Base-by-base conservation (phyloP, 2,888 invertebrate species). In the Allygus modestus region DNA sequence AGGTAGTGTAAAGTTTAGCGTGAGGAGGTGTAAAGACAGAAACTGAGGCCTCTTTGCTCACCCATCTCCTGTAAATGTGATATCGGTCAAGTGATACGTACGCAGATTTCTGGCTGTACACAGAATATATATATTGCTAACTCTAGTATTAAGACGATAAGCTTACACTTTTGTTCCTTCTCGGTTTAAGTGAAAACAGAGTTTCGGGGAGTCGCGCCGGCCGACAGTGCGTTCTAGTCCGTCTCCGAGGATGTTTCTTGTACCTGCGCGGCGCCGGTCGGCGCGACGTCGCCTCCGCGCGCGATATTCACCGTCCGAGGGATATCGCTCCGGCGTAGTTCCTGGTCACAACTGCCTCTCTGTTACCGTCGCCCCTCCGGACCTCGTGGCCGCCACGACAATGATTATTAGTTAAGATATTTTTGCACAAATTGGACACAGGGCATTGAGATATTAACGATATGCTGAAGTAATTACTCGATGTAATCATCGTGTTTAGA, bases 111-210 rank as follows among this genome's bases (percentile, higher is more conserved):
- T 87, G 87, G 87, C 87, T 87, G 87, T 87, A 87, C 85, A 86
- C 86, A 83, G 75, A 83, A 73, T 75, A 85, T 85, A 82, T 75
- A 85, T 69, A 69, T 94, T 83, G 73, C 83, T 83, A 83, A 83
- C 83, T 82, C 51, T 83, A 83, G 83, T 83, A 75, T 83, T 83
- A 83, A 83, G 83, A 73, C n/a, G 51, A 54, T 51, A 46, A 69
- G 71, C 71, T 82, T 83, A 75, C 69, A 23, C 75, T 83, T 83
- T 58, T 83, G 83, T 83, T 83, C 83, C 83, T 83, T 83, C 75
- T 65, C 73, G 73, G 23, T 58, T 75, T 75, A 83, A 83, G 83
- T 58, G 43, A 58, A n/a, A 15, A 37, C 20, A 26, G 51, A 65
- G 65, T 65, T 33, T 73, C 26, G 73, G 28, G 54, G 73, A 51